Percentiles rank a stretch among this genome's conserved stretches.
Evolutionary conservation across 2,888 invertebrate genomes (phyloP).

Genomic region (Protonemura montana): DNA sequence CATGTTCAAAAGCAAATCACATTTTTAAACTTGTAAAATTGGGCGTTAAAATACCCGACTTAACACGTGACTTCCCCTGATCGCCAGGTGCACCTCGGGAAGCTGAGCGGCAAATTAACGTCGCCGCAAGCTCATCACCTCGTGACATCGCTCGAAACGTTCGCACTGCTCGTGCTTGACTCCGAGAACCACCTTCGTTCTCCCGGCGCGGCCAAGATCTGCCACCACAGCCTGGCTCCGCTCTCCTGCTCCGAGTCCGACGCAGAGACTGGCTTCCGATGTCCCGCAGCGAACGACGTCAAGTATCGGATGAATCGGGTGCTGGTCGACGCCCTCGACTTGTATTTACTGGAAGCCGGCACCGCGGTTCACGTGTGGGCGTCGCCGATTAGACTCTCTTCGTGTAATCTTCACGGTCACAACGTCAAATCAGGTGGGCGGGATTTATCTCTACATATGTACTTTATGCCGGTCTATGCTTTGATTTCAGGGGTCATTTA

Average conservation of each 20-base stretch:
- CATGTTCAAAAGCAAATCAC: too few species aligned
- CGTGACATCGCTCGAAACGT: conserved; percentile 86
- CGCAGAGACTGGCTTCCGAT: conserved; percentile 72
- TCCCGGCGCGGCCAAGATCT: conserved; percentile 78
- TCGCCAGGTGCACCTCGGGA: conserved; percentile 55
- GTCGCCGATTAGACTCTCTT: conserved; percentile 86
- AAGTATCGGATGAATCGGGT: conserved; percentile 94
- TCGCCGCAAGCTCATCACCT: conserved; percentile 89
- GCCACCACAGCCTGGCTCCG: conserved; percentile 79
- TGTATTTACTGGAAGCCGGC: conserved; percentile 89
- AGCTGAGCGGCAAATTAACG: conserved; percentile 89
- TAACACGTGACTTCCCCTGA: too few species aligned
- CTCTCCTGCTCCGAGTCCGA: conserved; percentile 75
- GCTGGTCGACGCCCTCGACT: conserved; percentile 86
- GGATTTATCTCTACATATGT: too few species aligned
- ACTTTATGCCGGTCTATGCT: too few species aligned
- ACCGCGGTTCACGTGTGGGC: conserved; percentile 89
- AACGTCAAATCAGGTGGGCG: conserved; percentile 80
- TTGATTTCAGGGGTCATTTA: too few species aligned
- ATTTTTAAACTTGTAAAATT: too few species aligned
- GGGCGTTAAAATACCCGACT: too few species aligned
- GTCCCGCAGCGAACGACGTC: conserved; percentile 82
- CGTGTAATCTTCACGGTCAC: conserved; percentile 94
- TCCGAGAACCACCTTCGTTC: conserved; percentile 89
- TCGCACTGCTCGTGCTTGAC: conserved; percentile 83